Conservation (phyloP, 2,113 vertebrate species). For the Spea multiplicata region DNA sequence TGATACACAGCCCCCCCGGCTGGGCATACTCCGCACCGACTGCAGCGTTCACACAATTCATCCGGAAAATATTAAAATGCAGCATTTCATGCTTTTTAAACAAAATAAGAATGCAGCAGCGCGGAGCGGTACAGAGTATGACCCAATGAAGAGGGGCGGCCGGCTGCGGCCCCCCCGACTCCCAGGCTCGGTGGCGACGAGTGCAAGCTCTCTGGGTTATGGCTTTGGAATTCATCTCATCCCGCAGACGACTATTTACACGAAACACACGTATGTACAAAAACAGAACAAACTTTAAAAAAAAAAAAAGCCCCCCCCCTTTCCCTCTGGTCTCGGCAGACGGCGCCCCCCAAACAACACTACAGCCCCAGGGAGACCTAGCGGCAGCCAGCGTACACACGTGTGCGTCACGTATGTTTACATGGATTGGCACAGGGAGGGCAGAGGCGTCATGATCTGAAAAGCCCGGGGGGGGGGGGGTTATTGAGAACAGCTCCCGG, state of each 20-base stretch:
- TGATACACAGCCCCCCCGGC: neutral
- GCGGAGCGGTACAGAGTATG: neutral
- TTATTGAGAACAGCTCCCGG: no score
- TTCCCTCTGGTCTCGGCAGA: no score
- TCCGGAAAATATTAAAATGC: no score
- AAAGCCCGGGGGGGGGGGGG: neutral
- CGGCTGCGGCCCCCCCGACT: neutral
- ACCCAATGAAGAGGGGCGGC: neutral
- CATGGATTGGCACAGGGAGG: no score
- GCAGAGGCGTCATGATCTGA: no score
- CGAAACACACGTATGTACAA: slow-evolving; percentile 26
- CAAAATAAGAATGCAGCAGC: neutral
- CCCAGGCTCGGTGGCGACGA: neutral
- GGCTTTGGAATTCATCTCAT: slow-evolving; percentile 39
- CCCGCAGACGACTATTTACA: slow-evolving; percentile 22
- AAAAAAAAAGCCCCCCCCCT: neutral
- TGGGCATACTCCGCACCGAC: neutral
- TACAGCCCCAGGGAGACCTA: neutral
- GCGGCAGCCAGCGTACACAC: neutral
- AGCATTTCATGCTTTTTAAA: neutral
- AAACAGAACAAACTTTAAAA: neutral
- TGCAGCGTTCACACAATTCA: no score
- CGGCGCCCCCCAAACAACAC: neutral
- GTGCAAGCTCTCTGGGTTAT: slow-evolving; percentile 10
- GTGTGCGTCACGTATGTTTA: neutral